A percentile compares a stretch with the other conserved stretches of the same genome.
These are phyloP conservation scores for Allobates femoralis DNA, from an alignment of 2,797 vertebrate species.

Conservation along the genomic window DNA sequence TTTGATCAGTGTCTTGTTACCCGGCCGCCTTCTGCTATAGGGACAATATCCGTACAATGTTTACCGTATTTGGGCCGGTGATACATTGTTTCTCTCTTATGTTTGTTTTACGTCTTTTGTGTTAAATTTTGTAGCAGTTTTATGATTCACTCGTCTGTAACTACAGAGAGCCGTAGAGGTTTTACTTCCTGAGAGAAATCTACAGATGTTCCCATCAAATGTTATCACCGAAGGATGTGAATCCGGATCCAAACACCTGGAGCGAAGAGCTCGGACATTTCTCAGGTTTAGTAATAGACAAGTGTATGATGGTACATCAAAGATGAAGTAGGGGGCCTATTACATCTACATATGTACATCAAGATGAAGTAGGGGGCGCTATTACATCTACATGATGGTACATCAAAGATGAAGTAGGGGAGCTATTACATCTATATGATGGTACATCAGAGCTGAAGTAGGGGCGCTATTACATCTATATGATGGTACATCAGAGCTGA, in stretches of 20 bases:
- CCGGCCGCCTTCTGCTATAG: no score
- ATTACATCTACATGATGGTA: no score
- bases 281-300: neutral
- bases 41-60: no score
- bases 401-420: no score
- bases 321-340: no score
- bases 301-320: neutral
- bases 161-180: constrained; percentile 19
- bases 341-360: no score
- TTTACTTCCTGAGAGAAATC: neutral
- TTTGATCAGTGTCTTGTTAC: no score
- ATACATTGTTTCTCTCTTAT: neutral
- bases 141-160: constrained; percentile 7
- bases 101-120: constrained; percentile 15
- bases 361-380: no score
- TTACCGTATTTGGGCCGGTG: neutral
- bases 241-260: neutral
- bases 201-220: constrained; percentile 38
- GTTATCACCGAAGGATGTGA: constrained; percentile 1
- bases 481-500: no score
- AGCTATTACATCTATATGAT: no score
- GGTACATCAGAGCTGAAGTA: no score
- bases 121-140: neutral
- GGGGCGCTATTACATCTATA: no score
- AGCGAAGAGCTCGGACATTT: neutral